Evolutionary conservation across 2,888 invertebrate genomes (phyloP), one percentile per base, ranked within the genome.

Genomic region (Urechis unicinctus): DNA sequence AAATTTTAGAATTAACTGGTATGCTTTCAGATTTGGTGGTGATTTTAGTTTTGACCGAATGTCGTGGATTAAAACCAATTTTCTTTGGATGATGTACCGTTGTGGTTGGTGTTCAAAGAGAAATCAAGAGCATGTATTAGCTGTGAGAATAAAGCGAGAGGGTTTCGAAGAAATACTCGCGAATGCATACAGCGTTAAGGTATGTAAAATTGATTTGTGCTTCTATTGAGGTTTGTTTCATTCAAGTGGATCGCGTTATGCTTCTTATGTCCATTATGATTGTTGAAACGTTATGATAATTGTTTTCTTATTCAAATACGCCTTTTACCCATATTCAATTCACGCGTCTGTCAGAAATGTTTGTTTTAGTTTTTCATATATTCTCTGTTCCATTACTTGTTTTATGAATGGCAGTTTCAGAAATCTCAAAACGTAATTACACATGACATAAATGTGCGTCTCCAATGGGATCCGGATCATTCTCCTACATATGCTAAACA

Each of bases 41-140:
- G 60, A 60, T 21, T 72, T 64, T 58, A 69, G 64, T 45, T 63
- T 62, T 50, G 52, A 54, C 0, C 61, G 72, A 42, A 72, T 72
- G 72, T 67, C 70, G 0, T 72, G 73, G 73, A 68, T 73, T n/a
- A 73, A 73, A 55, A 72, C 73, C 3, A 73, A 70, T 57, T 73
- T 73, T 55, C 58, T 73, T 49, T 73, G 73, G 73, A 73, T 73
- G 73, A 73, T 71, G 71, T 72, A 71, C 47, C 62, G 73, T n/a
- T 68, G 68, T 62, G 72, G 72, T 1, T 73, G 73, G 73, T 71
- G 69, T 0, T 61, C 64, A 6, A 72, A 72, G 57, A 30, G 46
- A 17, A 60, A 68, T 31, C 73, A 73, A 58, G 65, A 72, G 47
- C 51, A 65, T 41, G 65, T 73, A 5, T 53, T 73, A 22, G 73